phyloP scores from a whole-genome alignment of 53 echinoderm and acorn worm species.

The Apostichopus leukothele region DNA sequence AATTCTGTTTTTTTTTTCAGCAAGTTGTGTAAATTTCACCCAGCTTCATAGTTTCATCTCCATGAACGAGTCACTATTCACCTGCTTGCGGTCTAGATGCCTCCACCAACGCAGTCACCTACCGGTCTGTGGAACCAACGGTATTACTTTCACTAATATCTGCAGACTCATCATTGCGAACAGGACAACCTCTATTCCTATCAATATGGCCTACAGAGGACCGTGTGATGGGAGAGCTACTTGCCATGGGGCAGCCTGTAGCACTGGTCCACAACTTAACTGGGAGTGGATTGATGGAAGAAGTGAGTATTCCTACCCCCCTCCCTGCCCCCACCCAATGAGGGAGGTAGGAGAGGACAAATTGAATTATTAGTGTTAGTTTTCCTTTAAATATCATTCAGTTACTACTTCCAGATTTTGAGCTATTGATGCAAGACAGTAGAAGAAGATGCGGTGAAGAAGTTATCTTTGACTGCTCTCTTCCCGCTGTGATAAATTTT shows the following conservation, averaged over 20 bases:
- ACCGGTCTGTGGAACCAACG: conserved; percentile 42
- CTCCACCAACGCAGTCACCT: background rate
- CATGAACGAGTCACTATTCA: background rate
- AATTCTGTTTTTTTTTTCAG: background rate
- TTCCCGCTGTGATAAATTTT: too few species aligned
- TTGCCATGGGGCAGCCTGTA: conserved; percentile 19
- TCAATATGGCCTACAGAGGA: conserved; percentile 50
- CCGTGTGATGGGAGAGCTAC: conserved; percentile 33
- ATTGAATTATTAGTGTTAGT: too few species aligned
- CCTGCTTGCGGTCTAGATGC: background rate
- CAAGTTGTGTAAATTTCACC: background rate
- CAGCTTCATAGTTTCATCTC: background rate
- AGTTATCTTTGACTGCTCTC: too few species aligned
- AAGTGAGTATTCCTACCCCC: background rate
- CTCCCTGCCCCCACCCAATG: too few species aligned
- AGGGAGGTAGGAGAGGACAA: too few species aligned
- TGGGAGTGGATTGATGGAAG: conserved; percentile 24
- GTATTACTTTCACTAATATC: conserved; percentile 17
- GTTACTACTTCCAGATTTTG: too few species aligned
- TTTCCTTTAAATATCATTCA: too few species aligned
- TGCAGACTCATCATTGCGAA: conserved; percentile 7
- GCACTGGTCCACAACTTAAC: background rate
- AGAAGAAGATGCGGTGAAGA: too few species aligned
- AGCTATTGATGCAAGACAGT: too few species aligned
- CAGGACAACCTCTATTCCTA: background rate